phyloP scores from a whole-genome alignment of 2,113 vertebrate genomes.

The Martes martes region DNA sequence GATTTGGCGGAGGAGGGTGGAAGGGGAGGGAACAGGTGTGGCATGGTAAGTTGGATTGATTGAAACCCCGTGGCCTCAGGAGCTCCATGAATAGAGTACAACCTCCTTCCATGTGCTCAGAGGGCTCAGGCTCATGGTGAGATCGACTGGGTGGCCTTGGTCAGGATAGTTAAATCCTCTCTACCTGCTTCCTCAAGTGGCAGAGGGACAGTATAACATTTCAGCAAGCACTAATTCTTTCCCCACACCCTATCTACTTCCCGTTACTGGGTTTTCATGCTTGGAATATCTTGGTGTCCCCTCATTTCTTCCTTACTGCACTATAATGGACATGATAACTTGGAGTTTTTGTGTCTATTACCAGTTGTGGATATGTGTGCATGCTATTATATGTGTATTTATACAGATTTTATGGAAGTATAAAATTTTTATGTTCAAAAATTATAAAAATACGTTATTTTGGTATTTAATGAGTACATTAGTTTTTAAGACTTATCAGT shows the following conservation, averaged over 20 bases:
- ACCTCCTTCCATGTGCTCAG: neutral
- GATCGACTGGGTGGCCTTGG: neutral
- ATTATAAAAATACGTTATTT: neutral
- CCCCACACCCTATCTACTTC: neutral
- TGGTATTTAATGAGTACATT: neutral
- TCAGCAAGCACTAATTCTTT: neutral
- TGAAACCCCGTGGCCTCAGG: neutral
- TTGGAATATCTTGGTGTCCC: neutral
- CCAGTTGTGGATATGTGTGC: neutral
- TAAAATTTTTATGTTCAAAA: neutral
- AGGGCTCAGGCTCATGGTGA: neutral
- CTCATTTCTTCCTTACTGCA: neutral
- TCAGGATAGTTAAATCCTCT: neutral
- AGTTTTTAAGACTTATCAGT: neutral
- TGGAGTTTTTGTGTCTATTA: neutral
- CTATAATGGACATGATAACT: neutral
- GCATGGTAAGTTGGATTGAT: too few species aligned
- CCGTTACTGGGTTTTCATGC: neutral
- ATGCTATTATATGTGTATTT: neutral
- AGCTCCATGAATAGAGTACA: too few species aligned
- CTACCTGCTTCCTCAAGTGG: neutral
- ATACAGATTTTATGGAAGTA: neutral
- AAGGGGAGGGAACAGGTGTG: neutral
- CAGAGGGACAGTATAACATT: fast-evolving
- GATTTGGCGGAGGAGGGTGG: neutral